Conservation (phyloP, 2,113 vertebrate species). For the Butorides virescens region DNA sequence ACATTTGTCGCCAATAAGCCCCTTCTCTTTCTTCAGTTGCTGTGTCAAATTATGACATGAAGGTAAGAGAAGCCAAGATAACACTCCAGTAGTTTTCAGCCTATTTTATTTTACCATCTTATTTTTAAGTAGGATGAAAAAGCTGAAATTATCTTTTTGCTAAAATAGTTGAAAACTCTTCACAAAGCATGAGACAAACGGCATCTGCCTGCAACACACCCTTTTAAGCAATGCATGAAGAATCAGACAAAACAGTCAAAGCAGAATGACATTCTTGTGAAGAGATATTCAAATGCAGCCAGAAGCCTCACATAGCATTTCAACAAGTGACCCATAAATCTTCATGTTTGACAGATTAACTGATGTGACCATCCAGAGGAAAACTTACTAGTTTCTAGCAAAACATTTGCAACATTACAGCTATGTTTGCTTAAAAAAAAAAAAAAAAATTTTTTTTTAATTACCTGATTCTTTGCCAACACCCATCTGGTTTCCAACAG, state of each 20-base stretch:
- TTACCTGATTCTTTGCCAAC: constrained; percentile 98
- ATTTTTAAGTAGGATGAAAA: neutral
- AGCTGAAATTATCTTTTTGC: neutral
- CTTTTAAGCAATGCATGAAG: neutral
- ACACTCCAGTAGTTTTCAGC: neutral
- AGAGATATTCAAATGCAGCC: neutral
- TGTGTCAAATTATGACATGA: neutral
- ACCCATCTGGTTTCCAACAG: constrained; percentile 96
- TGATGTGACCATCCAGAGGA: neutral
- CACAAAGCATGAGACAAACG: neutral
- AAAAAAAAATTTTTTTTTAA: neutral
- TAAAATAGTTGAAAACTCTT: neutral
- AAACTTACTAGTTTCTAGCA: neutral
- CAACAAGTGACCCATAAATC: neutral
- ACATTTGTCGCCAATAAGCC: neutral
- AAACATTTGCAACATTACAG: neutral
- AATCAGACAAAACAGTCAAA: neutral
- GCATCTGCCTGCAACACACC: neutral
- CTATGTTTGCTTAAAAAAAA: neutral
- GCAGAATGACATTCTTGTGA: neutral
- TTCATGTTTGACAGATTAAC: neutral
- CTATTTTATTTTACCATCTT: neutral
- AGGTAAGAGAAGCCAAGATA: rapidly evolving
- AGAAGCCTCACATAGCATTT: neutral
- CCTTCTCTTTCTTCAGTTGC: neutral